Base-by-base conservation (phyloP, 2,888 invertebrate species). In the Macaria notata region DNA sequence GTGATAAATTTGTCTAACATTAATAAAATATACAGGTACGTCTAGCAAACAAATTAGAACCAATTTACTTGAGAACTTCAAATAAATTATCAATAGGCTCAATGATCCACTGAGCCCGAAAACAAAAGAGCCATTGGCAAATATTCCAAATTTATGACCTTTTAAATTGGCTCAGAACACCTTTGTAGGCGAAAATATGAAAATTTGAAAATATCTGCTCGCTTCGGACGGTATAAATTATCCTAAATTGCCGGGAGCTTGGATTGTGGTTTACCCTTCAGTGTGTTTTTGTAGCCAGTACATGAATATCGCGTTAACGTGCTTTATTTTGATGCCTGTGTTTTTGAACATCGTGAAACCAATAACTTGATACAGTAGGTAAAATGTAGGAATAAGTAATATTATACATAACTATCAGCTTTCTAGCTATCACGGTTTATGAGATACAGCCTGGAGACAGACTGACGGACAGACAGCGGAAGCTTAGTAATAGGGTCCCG, bases 131-230 rank as follows among this genome's bases (percentile, higher is more conserved):
- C 73, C 71, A 61, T 65, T 61, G 59, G 59, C 56, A 67, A 65
- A 76, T 74, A 72, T 75, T 72, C 70, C 63, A 64, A 79, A 81
- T 83, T 83, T 83, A 81, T 76, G 80, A 75, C 67, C 73, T 69
- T 75, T 77, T 75, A 79, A 83, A 81, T 77, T 70, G 75, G 71
- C 69, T 66, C 62, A 61, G 67, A 69, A 69, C 54, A 72, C 73
- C 73, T 75, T 71, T 75, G 71, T 66, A 70, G 64, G 73, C 66
- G 70, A 75, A 76, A 78, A 78, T 77, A 75, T 58, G 58, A 58
- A 54, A 58, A 58, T 58, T 50, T 74, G 72, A 71, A 75, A 79
- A 74, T 73, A 73, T 71, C 50, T 43, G 42, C 46, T 73, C 69
- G 75, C 70, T 77, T 75, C 59, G 68, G 61, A 65, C 54, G 64